Conservation (phyloP, 2,888 invertebrate species). For the Drosophila algonquin region DNA sequence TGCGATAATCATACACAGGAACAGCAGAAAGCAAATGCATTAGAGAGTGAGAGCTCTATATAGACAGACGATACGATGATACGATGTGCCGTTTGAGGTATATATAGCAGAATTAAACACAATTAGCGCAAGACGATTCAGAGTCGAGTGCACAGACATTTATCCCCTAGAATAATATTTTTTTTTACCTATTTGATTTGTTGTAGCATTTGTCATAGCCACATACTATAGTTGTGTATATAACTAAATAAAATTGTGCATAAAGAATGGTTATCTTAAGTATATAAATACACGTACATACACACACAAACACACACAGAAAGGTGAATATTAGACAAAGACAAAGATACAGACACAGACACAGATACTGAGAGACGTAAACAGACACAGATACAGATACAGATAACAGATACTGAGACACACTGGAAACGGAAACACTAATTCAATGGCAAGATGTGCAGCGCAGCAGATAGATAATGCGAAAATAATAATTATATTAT, state of each 20-base stretch:
- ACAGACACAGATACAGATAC: conserved; percentile 27
- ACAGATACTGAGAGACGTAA: conserved; percentile 34
- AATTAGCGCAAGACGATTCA: conserved; percentile 30
- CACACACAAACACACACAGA: conserved; percentile 31
- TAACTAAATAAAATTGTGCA: conserved; percentile 73
- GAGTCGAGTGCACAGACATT: conserved; percentile 38
- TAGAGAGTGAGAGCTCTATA: conserved; percentile 46
- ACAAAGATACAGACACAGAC: conserved; percentile 28
- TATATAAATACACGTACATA: conserved; percentile 46
- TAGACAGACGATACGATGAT: conserved; percentile 24
- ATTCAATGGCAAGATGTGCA: background rate
- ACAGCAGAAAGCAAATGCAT: conserved; percentile 48
- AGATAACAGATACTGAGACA: conserved; percentile 36
- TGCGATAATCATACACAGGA: conserved; percentile 7
- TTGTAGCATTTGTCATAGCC: conserved; percentile 75
- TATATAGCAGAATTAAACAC: conserved; percentile 57
- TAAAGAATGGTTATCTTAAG: conserved; percentile 62
- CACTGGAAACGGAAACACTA: conserved; percentile 12
- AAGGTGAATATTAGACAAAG: conserved; percentile 65
- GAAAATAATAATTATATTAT: conserved; percentile 53
- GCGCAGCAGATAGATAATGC: conserved; percentile 46
- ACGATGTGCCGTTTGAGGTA: conserved; percentile 46
- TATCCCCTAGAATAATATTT: conserved; percentile 33
- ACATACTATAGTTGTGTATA: conserved; percentile 78
- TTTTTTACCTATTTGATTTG: conserved; percentile 55